These are phyloP conservation scores for Sebastes ruberrimus DNA, from an alignment of 2,797 vertebrate species.

Conservation along the genomic window DNA sequence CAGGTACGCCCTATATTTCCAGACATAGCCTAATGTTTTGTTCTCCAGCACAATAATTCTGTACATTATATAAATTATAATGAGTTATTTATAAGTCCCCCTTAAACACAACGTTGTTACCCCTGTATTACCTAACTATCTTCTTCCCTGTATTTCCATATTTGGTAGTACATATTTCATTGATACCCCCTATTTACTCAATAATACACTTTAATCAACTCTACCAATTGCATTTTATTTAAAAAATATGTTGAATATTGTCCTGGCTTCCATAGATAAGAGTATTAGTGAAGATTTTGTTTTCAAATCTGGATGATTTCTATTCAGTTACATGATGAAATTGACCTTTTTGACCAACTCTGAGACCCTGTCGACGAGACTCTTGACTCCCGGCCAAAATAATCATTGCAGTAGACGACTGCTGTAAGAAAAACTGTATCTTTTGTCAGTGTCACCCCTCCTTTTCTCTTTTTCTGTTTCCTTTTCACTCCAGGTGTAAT, in stretches of 20 bases:
- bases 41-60: background rate
- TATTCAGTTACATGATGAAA: background rate
- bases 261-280: background rate
- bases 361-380: background rate
- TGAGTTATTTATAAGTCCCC: background rate
- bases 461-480: background rate
- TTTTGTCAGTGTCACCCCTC: background rate
- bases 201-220: background rate
- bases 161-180: background rate
- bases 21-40: background rate
- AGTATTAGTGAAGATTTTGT: background rate
- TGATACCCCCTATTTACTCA: background rate
- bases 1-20: background rate
- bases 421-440: background rate
- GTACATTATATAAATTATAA: background rate
- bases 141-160: background rate
- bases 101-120: background rate
- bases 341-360: background rate
- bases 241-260: background rate
- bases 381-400: background rate
- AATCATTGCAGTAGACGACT: background rate
- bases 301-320: background rate
- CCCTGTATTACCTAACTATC: background rate
- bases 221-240: background rate
- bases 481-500: conserved; percentile 8